Base-by-base conservation (phyloP, 30 jellyfish, hydroid and myxozoan species). In the Aurelia coerulea region DNA sequence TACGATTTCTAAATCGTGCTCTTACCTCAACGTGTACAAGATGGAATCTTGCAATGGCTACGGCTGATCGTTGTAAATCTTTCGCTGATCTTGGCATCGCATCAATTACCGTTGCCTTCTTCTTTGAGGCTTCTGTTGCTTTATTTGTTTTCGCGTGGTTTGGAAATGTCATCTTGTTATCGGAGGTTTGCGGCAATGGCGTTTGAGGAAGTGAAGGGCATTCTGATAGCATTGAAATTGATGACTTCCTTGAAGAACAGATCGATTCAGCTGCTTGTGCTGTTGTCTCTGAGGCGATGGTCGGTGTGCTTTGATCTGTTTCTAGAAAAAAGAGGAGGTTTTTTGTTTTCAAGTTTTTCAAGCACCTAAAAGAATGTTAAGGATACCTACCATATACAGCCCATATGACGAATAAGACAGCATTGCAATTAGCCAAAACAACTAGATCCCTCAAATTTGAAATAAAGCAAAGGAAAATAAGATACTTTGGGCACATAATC, bases 11-110 rank as follows among this genome's bases (percentile, higher is more conserved):
- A 46, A 46, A 46, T 46, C 56, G 7, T 9, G 0, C 56, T 5
- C 81, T 0, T 76, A 87, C 96, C 79, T 87, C 96, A 53, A 76
- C 76, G 14, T 53, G 90, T 19, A 76, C 91, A 10, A 71, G 31
- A 51, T 87, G 85, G 52, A 76, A 87, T 41, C 96, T 74, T 16
- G 96, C 85, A 32, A 87, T 65, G 35, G 96, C 86, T 2, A 87
- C 96, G 0, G 96, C 80, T 42, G 96, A 73, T 29, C 96, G 31
- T 10, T 76, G 86, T 70, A 87, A 68, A 72, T 87, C 96, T 54
- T 79, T 76, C 65, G 70, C 82, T 10, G 96, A 87, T 34, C 96
- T 65, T 29, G 76, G 82, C 90, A 87, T 76, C 37, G 86, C 50
- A 3, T 87, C 96, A 1, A 62, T 87, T 12, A 62, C 81, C 3